A percentile compares a stretch with the other conserved stretches of the same genome.
These are phyloP conservation scores for Isoperla grammatica DNA, from an alignment of 2,888 invertebrate genomes.

Conservation along the genomic window DNA sequence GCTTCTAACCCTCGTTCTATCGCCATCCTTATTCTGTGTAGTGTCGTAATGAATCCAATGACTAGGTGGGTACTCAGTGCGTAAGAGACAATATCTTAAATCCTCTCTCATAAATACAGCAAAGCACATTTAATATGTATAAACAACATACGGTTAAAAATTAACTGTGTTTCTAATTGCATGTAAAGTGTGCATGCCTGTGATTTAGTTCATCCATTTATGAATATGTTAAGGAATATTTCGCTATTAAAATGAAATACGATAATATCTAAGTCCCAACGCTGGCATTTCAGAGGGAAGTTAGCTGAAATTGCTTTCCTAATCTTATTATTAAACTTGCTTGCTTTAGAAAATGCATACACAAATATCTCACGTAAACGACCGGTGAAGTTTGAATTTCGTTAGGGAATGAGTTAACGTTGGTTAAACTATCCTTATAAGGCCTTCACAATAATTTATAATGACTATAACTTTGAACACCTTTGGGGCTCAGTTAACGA, in stretches of 20 bases:
- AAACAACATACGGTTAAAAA: conserved; percentile 8
- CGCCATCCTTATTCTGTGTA: too few relatives aligned
- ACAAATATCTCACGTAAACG: conserved; percentile 13
- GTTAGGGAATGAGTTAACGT: conserved; percentile 5
- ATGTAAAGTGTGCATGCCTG: conserved; percentile 15
- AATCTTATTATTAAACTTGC: conserved; percentile 19
- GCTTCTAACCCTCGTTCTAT: too few relatives aligned
- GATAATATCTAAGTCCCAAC: conserved; percentile 8
- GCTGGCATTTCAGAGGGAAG: conserved; percentile 11
- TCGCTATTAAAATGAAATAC: conserved; percentile 16
- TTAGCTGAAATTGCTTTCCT: conserved; percentile 12
- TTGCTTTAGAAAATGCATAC: conserved; percentile 14
- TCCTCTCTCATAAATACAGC: too few relatives aligned
- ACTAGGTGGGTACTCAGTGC: too few relatives aligned
- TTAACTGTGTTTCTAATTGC: conserved; percentile 17
- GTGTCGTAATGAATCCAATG: too few relatives aligned
- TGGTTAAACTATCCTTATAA: conserved; percentile 4
- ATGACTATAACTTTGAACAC: conserved; percentile 12
- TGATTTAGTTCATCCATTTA: conserved; percentile 16
- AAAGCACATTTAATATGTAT: too few relatives aligned
- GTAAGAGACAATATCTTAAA: too few relatives aligned
- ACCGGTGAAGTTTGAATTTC: conserved; percentile 13
- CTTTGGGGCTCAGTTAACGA: conserved; percentile 1
- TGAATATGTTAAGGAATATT: conserved; percentile 18
- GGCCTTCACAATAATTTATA: conserved; percentile 8